A percentile compares a stretch with the other conserved stretches of the same genome.
These are phyloP conservation scores for Myotis yumanensis DNA, from an alignment of 2,113 vertebrate genomes.

Conservation along the genomic window DNA sequence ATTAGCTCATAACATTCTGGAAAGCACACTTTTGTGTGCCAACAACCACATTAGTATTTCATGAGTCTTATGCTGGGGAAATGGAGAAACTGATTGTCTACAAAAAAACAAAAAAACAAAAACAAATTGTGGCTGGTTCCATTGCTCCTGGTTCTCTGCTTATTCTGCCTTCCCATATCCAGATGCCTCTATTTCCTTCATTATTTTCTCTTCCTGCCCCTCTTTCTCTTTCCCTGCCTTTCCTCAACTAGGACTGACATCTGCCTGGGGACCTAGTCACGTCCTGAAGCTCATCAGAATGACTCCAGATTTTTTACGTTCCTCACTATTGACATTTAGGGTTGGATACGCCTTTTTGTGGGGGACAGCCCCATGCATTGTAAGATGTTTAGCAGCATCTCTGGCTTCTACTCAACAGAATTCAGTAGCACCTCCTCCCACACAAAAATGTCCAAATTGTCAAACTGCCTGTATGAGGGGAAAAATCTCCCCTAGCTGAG, in stretches of 20 bases:
- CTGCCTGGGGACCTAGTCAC: no score
- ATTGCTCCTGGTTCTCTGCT: neutral
- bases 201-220: neutral
- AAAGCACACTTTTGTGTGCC: neutral
- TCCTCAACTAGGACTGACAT: neutral
- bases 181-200: neutral
- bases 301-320: neutral
- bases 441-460: neutral
- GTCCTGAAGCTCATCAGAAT: neutral
- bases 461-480: neutral
- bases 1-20: neutral
- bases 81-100: neutral
- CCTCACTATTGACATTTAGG: neutral
- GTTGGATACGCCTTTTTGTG: neutral
- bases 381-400: neutral
- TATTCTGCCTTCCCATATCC: neutral
- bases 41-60: neutral
- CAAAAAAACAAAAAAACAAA: no score
- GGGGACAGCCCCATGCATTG: rapidly evolving
- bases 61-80: neutral
- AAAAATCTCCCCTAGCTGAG: neutral
- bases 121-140: neutral
- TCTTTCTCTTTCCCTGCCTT: neutral
- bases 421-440: neutral
- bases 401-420: neutral